Percentiles rank a stretch among this genome's conserved stretches.
Evolutionary conservation across 2,888 invertebrate species (phyloP).

Genomic region (Mesopsocus fuscifrons): DNA sequence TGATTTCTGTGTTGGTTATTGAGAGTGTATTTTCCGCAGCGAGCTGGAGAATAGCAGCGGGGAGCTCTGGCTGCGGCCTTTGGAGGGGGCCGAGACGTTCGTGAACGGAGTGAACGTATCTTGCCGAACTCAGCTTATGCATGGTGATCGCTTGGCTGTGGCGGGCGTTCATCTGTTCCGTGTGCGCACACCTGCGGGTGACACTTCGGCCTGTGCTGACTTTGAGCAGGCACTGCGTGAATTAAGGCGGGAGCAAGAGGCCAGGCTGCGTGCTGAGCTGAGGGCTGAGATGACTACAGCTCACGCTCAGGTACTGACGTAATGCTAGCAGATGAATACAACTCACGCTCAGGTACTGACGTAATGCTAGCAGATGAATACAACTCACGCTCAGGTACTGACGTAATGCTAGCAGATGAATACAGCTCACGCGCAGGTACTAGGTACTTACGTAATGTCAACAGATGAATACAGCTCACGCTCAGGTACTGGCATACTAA

Average conservation of each 20-base stretch:
- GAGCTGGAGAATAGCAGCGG: constrained; percentile 30
- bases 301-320: constrained; percentile 16
- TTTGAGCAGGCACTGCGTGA: constrained; percentile 34
- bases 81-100: constrained; percentile 30
- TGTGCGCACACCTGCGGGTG: constrained; percentile 27
- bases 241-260: constrained; percentile 31
- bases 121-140: constrained; percentile 25
- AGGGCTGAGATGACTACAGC: constrained; percentile 22
- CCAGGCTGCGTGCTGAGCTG: constrained; percentile 22
- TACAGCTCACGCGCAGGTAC: too few relatives aligned
- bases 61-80: constrained; percentile 27
- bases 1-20: constrained; percentile 13
- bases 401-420: too few relatives aligned
- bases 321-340: too few relatives aligned
- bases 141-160: constrained; percentile 35
- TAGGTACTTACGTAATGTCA: too few relatives aligned
- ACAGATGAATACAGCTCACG: constrained; percentile 19
- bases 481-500: constrained; percentile 13
- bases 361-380: too few relatives aligned
- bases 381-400: too few relatives aligned
- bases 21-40: too few relatives aligned
- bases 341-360: too few relatives aligned
- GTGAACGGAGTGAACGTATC: constrained; percentile 32
- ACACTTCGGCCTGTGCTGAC: constrained; percentile 24
- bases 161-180: constrained; percentile 37